phyloP scores from a whole-genome alignment of 2,888 invertebrate genomes.

The Napeogenes sylphis region DNA sequence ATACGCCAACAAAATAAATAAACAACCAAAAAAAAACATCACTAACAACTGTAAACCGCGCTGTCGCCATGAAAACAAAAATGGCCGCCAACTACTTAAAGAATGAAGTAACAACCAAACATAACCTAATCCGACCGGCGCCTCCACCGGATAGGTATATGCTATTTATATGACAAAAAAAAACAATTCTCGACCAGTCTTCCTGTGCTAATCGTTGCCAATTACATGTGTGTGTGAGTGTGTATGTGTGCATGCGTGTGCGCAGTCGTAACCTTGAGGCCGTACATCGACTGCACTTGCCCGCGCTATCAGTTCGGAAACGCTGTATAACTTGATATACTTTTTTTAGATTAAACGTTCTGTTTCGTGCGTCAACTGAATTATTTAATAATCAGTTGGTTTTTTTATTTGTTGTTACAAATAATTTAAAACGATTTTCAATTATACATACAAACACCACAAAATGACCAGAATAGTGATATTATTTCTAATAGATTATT shows the following conservation, averaged over 20 bases:
- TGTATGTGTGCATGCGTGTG: constrained; percentile 38
- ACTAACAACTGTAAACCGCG: constrained; percentile 4
- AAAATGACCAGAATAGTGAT: no score
- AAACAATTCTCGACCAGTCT: constrained; percentile 57
- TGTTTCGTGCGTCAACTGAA: no score
- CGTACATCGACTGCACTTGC: constrained; percentile 72
- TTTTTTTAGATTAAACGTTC: no score
- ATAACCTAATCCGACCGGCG: constrained; percentile 43
- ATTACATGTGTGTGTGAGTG: constrained; percentile 49
- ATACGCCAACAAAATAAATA: not conserved
- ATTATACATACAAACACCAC: no score
- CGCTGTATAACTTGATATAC: constrained; percentile 27
- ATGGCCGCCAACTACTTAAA: constrained; percentile 17
- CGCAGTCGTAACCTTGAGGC: constrained; percentile 60
- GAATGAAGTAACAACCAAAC: constrained; percentile 24
- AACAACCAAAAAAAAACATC: not conserved
- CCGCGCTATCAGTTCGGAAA: constrained; percentile 48
- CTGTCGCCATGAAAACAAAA: constrained; percentile 13
- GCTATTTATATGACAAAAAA: constrained; percentile 44
- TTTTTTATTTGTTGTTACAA: no score
- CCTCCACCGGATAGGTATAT: constrained; percentile 39
- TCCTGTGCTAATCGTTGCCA: constrained; percentile 75
- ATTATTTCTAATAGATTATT: no score
- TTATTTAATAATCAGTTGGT: no score
- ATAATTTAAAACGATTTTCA: no score